Conservation (phyloP, 2,113 vertebrate genomes). For the Thunnus maccoyii region DNA sequence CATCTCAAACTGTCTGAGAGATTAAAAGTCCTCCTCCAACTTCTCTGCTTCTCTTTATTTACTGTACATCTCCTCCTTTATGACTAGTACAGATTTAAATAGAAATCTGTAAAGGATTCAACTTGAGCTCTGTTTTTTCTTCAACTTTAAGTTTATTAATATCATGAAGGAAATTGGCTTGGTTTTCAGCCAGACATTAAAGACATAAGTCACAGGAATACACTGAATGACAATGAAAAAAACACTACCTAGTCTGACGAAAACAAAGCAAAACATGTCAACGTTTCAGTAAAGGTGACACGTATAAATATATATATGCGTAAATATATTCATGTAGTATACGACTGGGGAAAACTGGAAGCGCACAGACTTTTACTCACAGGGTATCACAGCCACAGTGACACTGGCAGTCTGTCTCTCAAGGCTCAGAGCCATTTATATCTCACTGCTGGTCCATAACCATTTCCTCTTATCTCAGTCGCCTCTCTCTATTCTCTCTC, state of each 20-base stretch:
- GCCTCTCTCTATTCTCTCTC: slow-evolving; percentile 51
- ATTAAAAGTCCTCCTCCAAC: not conserved
- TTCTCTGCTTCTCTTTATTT: not conserved
- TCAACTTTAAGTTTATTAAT: slow-evolving; percentile 25
- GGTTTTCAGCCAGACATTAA: slow-evolving; percentile 14
- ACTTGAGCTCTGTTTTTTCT: not conserved
- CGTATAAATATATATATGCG: slow-evolving; percentile 22
- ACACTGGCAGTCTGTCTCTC: slow-evolving; percentile 38
- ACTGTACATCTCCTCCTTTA: not conserved
- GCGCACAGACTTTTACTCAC: slow-evolving; percentile 17
- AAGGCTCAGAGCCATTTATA: slow-evolving; percentile 58
- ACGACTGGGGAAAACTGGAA: slow-evolving; percentile 8
- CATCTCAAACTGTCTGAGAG: not conserved
- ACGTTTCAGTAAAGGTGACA: not conserved
- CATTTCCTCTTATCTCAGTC: slow-evolving; percentile 60
- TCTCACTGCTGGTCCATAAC: slow-evolving; percentile 65
- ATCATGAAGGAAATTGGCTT: slow-evolving; percentile 9
- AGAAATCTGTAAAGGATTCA: not conserved
- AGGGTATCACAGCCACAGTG: slow-evolving; percentile 32
- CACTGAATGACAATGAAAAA: slow-evolving; percentile 18
- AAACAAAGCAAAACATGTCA: not conserved
- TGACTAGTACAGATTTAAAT: not conserved
- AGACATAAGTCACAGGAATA: slow-evolving; percentile 41
- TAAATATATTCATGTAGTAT: slow-evolving; percentile 13
- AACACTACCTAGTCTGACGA: not conserved